These are phyloP conservation scores for Pyrgus malvae DNA, from an alignment of 2,888 invertebrate genomes.

Conservation along the genomic window DNA sequence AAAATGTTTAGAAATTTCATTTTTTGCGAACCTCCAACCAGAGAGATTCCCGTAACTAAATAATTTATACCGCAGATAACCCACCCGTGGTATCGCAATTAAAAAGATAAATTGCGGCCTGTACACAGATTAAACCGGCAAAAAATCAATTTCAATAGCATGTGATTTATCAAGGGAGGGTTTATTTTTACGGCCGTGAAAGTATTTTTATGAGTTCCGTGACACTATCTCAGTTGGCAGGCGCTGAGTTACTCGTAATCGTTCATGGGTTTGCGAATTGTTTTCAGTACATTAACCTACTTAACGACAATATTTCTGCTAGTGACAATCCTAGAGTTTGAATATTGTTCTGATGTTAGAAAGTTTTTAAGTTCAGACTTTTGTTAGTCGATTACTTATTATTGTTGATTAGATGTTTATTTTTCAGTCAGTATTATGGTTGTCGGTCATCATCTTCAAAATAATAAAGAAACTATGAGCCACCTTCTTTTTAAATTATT, in stretches of 20 bases:
- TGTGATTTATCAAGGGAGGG: constrained; percentile 18
- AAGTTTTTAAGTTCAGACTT: too few species aligned
- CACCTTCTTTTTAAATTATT: too few species aligned
- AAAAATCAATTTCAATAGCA: constrained; percentile 26
- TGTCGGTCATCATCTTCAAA: too few species aligned
- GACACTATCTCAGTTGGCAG: constrained; percentile 23
- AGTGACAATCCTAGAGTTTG: too few species aligned
- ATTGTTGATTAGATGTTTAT: too few species aligned
- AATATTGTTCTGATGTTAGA: too few species aligned
- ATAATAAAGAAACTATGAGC: too few species aligned
- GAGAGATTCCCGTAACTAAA: constrained; percentile 8
- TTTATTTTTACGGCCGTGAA: constrained; percentile 24
- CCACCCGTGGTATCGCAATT: constrained; percentile 22
- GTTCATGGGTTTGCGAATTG: not conserved
- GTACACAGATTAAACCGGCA: constrained; percentile 19
- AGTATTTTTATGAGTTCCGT: constrained; percentile 23
- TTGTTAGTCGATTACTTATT: too few species aligned
- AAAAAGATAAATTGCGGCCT: constrained; percentile 23
- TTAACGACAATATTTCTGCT: too few species aligned
- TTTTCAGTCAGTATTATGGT: too few species aligned
- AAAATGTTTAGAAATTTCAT: too few species aligned
- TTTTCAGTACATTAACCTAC: too few species aligned
- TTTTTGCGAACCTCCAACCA: not conserved
- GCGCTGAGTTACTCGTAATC: constrained; percentile 6
- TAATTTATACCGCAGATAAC: constrained; percentile 21